phyloP scores from a whole-genome alignment of 2,797 vertebrate genomes.

The Taenioides sp. region DNA sequence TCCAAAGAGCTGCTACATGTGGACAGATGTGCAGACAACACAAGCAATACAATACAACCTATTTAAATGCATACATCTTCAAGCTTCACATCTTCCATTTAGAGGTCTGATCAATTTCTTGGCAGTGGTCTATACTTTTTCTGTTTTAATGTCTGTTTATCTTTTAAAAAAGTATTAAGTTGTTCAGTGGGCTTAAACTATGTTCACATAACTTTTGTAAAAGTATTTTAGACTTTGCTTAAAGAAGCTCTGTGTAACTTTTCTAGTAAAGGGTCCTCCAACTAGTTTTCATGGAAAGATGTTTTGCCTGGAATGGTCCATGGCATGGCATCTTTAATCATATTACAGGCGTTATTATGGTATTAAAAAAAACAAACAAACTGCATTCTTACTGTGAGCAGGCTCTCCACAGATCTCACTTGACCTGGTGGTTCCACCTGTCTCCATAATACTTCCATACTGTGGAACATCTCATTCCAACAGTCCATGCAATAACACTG shows the following conservation, averaged over 20 bases:
- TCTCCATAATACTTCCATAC: background rate
- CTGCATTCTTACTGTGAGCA: too few species aligned
- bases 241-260: too few species aligned
- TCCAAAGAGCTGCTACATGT: conserved; percentile 73
- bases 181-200: too few species aligned
- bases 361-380: too few species aligned
- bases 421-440: background rate
- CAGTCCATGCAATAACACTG: background rate
- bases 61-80: background rate
- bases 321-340: background rate
- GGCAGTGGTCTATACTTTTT: background rate
- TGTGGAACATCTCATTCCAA: background rate
- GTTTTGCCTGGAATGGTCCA: background rate
- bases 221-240: background rate
- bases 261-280: background rate
- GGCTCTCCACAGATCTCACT: background rate
- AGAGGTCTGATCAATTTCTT: background rate
- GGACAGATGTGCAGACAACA: conserved; percentile 54
- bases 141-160: background rate
- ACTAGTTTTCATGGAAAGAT: background rate
- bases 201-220: background rate
- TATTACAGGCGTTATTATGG: too few species aligned
- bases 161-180: too few species aligned
- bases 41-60: conserved; percentile 35
- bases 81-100: conserved; percentile 29